Conservation (phyloP, 2,113 vertebrate genomes). For the Anarhynchus alexandrinus region DNA sequence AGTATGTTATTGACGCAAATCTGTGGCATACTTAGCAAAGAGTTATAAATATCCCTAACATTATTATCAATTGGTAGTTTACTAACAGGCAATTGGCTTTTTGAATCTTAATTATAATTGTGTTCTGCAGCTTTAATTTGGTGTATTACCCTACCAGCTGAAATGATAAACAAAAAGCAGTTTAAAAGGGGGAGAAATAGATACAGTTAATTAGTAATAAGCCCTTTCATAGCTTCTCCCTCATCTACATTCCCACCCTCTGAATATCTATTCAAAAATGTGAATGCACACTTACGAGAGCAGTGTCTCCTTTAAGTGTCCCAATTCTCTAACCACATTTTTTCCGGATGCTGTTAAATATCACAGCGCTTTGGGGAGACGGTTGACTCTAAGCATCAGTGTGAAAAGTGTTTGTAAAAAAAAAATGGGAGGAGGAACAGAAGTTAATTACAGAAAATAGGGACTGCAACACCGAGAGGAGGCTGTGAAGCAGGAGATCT, state of each 20-base stretch:
- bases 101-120: conserved; percentile 75
- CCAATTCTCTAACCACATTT: conserved; percentile 55
- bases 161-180: conserved; percentile 63
- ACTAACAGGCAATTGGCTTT: conserved; percentile 70
- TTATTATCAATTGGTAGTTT: conserved; percentile 71
- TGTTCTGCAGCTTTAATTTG: conserved; percentile 70
- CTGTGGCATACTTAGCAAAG: conserved; percentile 57
- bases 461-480: neutral
- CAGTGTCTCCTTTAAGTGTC: conserved; percentile 51
- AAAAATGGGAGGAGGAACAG: neutral
- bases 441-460: conserved; percentile 35
- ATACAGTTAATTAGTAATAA: conserved; percentile 56
- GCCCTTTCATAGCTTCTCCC: conserved; percentile 47
- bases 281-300: conserved; percentile 44
- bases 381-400: neutral
- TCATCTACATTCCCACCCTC: conserved; percentile 39
- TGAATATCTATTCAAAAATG: conserved; percentile 53
- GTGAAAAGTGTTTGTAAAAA: neutral
- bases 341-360: conserved; percentile 41
- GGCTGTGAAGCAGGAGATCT: conserved; percentile 15
- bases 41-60: conserved; percentile 68
- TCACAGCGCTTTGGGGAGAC: conserved; percentile 38
- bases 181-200: conserved; percentile 43
- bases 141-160: conserved; percentile 53
- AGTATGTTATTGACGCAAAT: conserved; percentile 71